Evolutionary conservation across 2,888 invertebrate genomes (phyloP).

Genomic region (Callyntrura guangdongensis): DNA sequence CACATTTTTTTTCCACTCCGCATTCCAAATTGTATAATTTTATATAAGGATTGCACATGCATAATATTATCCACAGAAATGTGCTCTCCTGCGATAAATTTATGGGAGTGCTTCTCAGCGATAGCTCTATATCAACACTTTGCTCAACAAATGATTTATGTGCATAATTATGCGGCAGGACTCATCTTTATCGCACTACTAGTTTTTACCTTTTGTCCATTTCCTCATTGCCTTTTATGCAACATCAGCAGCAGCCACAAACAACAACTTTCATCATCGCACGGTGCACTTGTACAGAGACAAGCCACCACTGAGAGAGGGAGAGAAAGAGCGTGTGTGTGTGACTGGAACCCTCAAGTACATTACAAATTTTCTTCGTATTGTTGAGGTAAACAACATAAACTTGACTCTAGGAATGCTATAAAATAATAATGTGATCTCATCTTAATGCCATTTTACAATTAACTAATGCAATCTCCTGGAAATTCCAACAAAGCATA

Average conservation of each 20-base stretch:
- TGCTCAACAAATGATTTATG: slow-evolving; percentile 70
- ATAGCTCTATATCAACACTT: slow-evolving; percentile 61
- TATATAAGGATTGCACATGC: neutral
- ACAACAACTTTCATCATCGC: slow-evolving; percentile 11
- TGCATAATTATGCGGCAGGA: slow-evolving; percentile 59
- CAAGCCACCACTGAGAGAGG: neutral
- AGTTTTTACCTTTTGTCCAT: slow-evolving; percentile 58
- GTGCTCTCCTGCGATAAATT: neutral
- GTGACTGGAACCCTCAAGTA: neutral
- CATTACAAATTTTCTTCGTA: neutral
- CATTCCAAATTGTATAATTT: slow-evolving; percentile 47
- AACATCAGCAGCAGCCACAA: neutral
- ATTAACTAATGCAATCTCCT: slow-evolving; percentile 14
- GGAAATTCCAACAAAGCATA: slow-evolving; percentile 8
- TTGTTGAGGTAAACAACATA: neutral
- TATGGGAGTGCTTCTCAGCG: slow-evolving; percentile 27
- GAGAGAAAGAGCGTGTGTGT: neutral
- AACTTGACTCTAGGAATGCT: neutral
- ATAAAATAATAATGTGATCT: slow-evolving; percentile 3
- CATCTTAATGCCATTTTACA: slow-evolving; percentile 12
- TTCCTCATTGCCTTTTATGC: slow-evolving; percentile 24
- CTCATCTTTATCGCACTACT: slow-evolving; percentile 55
- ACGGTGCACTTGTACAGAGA: too few species aligned
- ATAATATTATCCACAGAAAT: neutral
- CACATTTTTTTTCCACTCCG: slow-evolving; percentile 46